Evolutionary conservation across 2,797 vertebrate species (phyloP).

Genomic region (Podargus strigoides): DNA sequence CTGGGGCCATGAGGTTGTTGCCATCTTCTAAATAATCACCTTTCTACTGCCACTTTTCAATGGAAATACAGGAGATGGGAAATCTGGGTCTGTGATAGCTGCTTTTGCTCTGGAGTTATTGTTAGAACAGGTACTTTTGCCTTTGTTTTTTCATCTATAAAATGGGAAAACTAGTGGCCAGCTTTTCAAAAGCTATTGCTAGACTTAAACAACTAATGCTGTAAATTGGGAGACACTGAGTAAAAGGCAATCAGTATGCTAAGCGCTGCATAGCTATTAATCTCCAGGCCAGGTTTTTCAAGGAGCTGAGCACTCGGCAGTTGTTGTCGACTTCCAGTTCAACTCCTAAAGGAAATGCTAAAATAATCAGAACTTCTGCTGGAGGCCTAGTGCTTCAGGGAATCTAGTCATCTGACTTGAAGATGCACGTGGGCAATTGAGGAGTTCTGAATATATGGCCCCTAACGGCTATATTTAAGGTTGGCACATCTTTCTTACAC

Average conservation of each 20-base stretch:
- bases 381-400: conserved; percentile 14
- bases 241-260: neutral
- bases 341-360: conserved; percentile 32
- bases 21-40: neutral
- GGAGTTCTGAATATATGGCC: neutral
- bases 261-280: neutral
- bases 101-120: neutral
- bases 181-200: neutral
- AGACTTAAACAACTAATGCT: neutral
- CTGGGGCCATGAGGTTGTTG: neutral
- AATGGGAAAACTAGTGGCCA: neutral
- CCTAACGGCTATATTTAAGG: neutral
- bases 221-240: neutral
- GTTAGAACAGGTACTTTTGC: neutral
- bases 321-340: neutral
- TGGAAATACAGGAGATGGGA: neutral
- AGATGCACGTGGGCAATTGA: neutral
- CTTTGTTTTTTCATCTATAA: neutral
- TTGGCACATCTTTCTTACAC: neutral
- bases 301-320: neutral
- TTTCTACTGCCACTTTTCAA: neutral
- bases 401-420: conserved; percentile 5
- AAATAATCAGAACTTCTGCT: conserved; percentile 51
- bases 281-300: conserved; percentile 30
- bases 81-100: neutral